Evolutionary conservation across 2,113 vertebrate genomes (phyloP).

Genomic region (Dermatemys mawii): DNA sequence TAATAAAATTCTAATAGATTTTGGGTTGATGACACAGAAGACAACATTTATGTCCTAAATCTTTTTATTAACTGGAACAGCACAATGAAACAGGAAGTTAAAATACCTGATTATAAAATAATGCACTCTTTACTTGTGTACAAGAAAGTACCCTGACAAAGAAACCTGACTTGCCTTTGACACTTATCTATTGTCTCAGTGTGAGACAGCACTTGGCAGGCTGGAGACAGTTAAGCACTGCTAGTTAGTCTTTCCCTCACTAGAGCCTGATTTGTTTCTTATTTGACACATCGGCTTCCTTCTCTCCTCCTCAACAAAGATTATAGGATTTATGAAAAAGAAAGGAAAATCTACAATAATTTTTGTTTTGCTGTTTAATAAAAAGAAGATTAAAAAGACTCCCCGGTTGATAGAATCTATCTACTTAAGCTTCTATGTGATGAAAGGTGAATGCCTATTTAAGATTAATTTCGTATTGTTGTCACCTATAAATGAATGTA

Average conservation of each 20-base stretch:
- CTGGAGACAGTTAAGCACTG: slow-evolving; percentile 24
- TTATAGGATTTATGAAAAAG: not conserved
- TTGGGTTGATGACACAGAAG: slow-evolving; percentile 67
- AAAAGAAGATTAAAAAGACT: slow-evolving; percentile 53
- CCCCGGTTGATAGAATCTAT: slow-evolving; percentile 50
- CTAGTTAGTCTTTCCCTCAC: slow-evolving; percentile 29
- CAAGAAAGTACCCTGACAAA: slow-evolving; percentile 31
- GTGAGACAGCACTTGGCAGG: slow-evolving; percentile 40
- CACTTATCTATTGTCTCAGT: slow-evolving; percentile 1
- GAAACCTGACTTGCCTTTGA: slow-evolving; percentile 46
- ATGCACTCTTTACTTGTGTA: slow-evolving; percentile 26
- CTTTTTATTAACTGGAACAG: slow-evolving; percentile 1
- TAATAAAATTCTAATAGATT: slow-evolving; percentile 73
- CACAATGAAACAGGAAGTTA: slow-evolving; percentile 46
- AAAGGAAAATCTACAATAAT: not conserved
- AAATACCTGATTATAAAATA: slow-evolving; percentile 46
- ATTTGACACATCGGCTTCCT: not conserved
- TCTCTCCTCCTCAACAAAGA: not conserved
- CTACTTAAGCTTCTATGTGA: slow-evolving; percentile 46
- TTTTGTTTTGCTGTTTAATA: slow-evolving; percentile 45
- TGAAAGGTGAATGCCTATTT: slow-evolving; percentile 66
- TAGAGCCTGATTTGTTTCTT: slow-evolving; percentile 19
- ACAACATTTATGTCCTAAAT: slow-evolving; percentile 54
- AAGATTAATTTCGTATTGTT: slow-evolving; percentile 70
- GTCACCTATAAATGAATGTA: slow-evolving; percentile 68